Evolutionary conservation across 1,140 invertebrate species (phyloP).

Genomic region (Drosophila santomea): DNA sequence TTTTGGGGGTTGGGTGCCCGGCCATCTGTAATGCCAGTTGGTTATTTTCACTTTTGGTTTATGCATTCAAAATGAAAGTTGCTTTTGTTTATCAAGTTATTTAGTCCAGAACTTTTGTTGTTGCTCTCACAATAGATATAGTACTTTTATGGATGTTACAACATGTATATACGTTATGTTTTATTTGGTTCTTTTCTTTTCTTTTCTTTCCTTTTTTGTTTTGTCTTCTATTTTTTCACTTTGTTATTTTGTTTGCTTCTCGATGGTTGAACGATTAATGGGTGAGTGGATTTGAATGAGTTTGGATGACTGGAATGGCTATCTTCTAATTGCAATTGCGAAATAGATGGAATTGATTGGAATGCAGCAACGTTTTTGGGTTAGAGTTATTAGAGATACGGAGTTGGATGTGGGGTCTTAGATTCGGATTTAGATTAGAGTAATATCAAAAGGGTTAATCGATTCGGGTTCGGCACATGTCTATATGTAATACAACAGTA

Average conservation of each 20-base stretch:
- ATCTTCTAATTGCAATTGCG: constrained; percentile 29
- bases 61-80: constrained; percentile 69
- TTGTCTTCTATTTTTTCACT: constrained; percentile 21
- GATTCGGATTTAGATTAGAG: constrained; percentile 10
- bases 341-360: constrained; percentile 22
- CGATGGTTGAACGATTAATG: constrained; percentile 29
- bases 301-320: constrained; percentile 38
- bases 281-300: constrained; percentile 20
- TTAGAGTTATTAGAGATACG: constrained; percentile 29
- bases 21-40: constrained; percentile 51
- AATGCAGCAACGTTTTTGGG: constrained; percentile 31
- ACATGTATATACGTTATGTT: constrained; percentile 45
- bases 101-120: constrained; percentile 69
- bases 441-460: constrained; percentile 14
- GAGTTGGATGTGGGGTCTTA: constrained; percentile 6
- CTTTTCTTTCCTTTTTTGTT: constrained; percentile 1
- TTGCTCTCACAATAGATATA: constrained; percentile 54
- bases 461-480: constrained; percentile 44
- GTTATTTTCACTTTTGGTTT: constrained; percentile 57
- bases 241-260: constrained; percentile 38
- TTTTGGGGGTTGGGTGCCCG: constrained; percentile 15
- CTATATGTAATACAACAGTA: constrained; percentile 68
- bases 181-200: constrained; percentile 10
- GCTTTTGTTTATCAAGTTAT: constrained; percentile 36
- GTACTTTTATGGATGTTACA: constrained; percentile 42